Conservation (phyloP, 1,140 invertebrate species). For the Babylonia areolata region DNA sequence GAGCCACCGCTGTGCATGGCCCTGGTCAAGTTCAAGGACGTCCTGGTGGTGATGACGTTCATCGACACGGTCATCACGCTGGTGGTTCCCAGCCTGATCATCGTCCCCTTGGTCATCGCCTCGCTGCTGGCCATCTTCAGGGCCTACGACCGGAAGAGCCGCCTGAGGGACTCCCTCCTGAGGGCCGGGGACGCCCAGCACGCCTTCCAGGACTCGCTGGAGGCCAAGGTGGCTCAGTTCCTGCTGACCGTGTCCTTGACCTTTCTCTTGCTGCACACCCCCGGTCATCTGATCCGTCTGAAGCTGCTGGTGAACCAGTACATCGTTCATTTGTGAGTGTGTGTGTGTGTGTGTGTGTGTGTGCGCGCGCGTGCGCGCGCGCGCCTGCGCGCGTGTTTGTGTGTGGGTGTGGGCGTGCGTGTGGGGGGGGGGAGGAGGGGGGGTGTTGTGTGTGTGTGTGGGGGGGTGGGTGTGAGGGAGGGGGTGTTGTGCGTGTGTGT, state of each 20-base stretch:
- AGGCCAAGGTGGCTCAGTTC: conserved; percentile 31
- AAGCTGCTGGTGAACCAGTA: conserved; percentile 1
- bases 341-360: conserved; percentile 6
- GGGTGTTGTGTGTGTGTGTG: too few relatives aligned
- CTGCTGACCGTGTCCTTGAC: conserved; percentile 87
- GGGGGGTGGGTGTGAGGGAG: too few relatives aligned
- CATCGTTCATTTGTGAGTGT: conserved; percentile 16
- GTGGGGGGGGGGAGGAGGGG: too few relatives aligned
- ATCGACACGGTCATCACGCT: conserved; percentile 40
- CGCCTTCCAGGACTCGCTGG: conserved; percentile 31
- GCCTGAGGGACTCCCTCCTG: conserved; percentile 70
- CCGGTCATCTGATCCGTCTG: conserved; percentile 75
- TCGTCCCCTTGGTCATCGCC: conserved; percentile 37
- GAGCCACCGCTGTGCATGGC: conserved; percentile 34
- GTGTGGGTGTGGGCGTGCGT: too few relatives aligned
- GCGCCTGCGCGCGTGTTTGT: neutral
- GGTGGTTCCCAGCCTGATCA: conserved; percentile 36
- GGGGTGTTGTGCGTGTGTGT: too few relatives aligned
- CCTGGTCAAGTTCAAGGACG: conserved; percentile 37
- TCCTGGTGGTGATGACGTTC: conserved; percentile 78
- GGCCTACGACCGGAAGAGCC: conserved; percentile 75
- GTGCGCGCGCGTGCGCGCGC: neutral
- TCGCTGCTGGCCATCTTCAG: conserved; percentile 6
- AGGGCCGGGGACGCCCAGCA: neutral
- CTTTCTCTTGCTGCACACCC: conserved; percentile 89